Base-by-base conservation (phyloP, 2,888 invertebrate species). In the Rhodophaea formosa region DNA sequence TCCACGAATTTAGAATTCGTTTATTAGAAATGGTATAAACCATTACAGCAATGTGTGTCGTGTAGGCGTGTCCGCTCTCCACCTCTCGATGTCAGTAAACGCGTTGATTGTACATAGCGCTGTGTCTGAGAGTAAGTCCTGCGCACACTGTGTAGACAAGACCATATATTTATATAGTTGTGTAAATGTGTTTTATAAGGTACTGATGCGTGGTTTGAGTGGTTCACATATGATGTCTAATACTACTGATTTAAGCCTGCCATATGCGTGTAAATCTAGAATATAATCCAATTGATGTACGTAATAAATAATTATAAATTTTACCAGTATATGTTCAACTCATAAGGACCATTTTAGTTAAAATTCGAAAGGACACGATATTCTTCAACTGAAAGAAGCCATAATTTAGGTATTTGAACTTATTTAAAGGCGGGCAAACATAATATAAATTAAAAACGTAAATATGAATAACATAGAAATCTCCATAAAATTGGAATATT, bases 71-170 rank as follows among this genome's bases (percentile, higher is more conserved):
- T 51, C 16, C 35, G 32, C 8, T 10, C 15, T 15, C 30, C 32
- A 35, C n/a, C 6, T 51, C 14, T 51, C 16, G 51, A 51, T 47
- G 35, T 51, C 35, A 51, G 51, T 35, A 35, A 32, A 17, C 51
- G 51, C 51, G 51, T 51, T 51, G 51, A 35, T 51, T 51, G 51
- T 51, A 51, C 12, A 51, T 51, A 51, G 51, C 51, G 51, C 51
- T 51, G 35, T 51, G 51, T 51, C 10, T 51, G 51, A 51, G 39
- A 51, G 17, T 51, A 3, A 30, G 16, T 15, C 35, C 35, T 35
- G 16, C 35, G 51, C 51, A 51, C 51, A 51, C 35, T 51, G 51
- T 51, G 51, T 51, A 51, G 51, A 39, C 51, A 51, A 51, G 51
- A 51, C 51, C 51, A 51, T 51, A 32, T 51, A 35, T 51, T 35